These are phyloP conservation scores for Bombus polaris DNA, from an alignment of 1,140 invertebrate genomes.

Conservation along the genomic window DNA sequence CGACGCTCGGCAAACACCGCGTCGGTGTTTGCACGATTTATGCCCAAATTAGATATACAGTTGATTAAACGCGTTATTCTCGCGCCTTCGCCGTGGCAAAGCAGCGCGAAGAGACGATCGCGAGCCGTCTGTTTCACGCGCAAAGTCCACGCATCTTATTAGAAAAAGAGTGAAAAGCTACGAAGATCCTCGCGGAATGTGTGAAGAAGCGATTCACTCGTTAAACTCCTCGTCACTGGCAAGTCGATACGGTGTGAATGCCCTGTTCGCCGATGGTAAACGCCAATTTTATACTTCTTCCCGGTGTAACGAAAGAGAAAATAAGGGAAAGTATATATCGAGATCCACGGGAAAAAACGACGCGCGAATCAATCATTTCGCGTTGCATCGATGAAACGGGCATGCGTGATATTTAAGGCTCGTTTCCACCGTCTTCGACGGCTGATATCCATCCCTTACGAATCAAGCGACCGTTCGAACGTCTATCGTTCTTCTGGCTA, in stretches of 20 bases:
- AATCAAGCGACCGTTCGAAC: neutral
- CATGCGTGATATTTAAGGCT: neutral
- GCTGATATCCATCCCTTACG: neutral
- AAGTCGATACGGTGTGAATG: constrained; percentile 18
- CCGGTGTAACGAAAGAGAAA: constrained; percentile 21
- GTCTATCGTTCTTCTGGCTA: neutral
- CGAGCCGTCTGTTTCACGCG: neutral
- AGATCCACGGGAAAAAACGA: neutral
- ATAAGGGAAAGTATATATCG: neutral
- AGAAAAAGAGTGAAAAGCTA: neutral
- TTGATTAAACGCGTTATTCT: constrained; percentile 60
- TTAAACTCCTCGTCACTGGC: neutral
- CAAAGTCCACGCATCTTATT: neutral
- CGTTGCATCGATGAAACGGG: neutral
- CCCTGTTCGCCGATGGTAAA: constrained; percentile 22
- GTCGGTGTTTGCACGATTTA: constrained; percentile 71
- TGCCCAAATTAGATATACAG: constrained; percentile 73
- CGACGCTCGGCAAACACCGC: constrained; percentile 57
- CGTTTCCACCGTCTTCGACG: neutral
- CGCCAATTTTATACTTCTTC: too few species aligned
- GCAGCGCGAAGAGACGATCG: constrained; percentile 48
- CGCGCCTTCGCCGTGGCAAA: constrained; percentile 45
- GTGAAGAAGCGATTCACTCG: neutral
- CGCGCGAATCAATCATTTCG: neutral
- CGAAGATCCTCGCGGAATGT: constrained; percentile 5